Base-by-base conservation (phyloP, 2,797 vertebrate genomes). In the Cynodonichthys magdalenae region DNA sequence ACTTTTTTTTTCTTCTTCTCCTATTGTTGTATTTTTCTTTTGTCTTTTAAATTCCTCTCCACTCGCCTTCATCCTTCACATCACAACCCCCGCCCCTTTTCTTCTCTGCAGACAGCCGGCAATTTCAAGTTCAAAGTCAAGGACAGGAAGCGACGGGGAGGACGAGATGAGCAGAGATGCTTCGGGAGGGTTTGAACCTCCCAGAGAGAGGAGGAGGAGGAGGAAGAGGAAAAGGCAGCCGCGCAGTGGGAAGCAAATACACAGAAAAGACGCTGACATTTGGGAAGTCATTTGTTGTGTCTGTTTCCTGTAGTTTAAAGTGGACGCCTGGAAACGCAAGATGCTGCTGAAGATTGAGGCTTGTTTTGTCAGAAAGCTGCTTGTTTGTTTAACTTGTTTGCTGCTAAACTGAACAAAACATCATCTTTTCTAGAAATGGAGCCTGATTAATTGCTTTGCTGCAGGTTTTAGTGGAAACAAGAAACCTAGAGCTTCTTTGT, bases 41-140 rank as follows among this genome's bases (percentile, higher is more conserved):
- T 6, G 11, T 34, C 15, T 56, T 15, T 24, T 28, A 15, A n/a
- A 15, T 41, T 14, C 20, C 19, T 45, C 36, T 48, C 19, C 12
- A 14, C 44, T 46, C 24, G n/a, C 6, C 17, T 63, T 7, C 59
- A 17, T 46, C 59, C 55, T 60, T 28, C 63, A 3, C 18, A 18
- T 28, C 8, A 28, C 0, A 31, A 56, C 54, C 53, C 53, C 56
- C 28, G 20, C 20, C 28, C 2, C 4, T 45, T 11, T 17, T 61
- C 49, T 15, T 19, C 63, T 63, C 57, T 49, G 28, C 49, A 47
- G 61, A 27, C 8, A 36, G 41, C 14, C 75, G 20, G 49, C 2
- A 3, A 54, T 36, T 67, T 51, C 57, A 53, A 47, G 50, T 63
- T 76, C 60, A 76, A 71, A 82, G 72, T 74, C 72, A 76, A 79